Conservation (phyloP, 2,113 vertebrate species). For the Hippolais icterina region DNA sequence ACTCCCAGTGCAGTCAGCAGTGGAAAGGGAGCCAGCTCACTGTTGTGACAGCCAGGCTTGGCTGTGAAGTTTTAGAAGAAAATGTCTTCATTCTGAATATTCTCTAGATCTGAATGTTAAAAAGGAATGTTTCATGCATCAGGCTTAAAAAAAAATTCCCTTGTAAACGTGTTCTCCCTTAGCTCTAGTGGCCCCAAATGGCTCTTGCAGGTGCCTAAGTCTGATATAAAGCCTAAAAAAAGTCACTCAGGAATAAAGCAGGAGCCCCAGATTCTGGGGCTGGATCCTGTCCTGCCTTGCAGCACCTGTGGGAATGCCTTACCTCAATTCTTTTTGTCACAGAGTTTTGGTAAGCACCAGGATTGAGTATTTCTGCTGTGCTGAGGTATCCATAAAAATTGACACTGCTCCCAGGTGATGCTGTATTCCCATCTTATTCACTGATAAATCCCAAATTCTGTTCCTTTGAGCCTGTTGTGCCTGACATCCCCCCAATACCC, state of each 20-base stretch:
- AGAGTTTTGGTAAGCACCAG: background rate
- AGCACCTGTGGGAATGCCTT: accelerated
- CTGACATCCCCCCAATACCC: accelerated
- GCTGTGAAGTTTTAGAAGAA: background rate
- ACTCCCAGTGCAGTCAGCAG: background rate
- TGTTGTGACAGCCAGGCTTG: background rate
- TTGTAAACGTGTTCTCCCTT: background rate
- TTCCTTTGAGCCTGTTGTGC: background rate
- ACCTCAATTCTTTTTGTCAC: background rate
- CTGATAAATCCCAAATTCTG: background rate
- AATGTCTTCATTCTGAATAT: background rate
- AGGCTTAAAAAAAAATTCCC: background rate
- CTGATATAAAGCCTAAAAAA: background rate
- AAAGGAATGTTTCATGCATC: background rate
- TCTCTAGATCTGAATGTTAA: background rate
- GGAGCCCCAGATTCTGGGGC: background rate
- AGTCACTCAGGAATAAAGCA: background rate
- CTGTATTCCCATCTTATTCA: background rate
- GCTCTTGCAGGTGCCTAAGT: background rate
- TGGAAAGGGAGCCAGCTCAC: background rate
- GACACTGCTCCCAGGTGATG: accelerated
- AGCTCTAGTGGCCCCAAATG: background rate
- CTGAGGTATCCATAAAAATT: background rate
- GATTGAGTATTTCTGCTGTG: background rate
- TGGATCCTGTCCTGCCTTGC: background rate